These are phyloP conservation scores for Cydia pomonella DNA, from an alignment of 1,140 invertebrate genomes.

Conservation along the genomic window DNA sequence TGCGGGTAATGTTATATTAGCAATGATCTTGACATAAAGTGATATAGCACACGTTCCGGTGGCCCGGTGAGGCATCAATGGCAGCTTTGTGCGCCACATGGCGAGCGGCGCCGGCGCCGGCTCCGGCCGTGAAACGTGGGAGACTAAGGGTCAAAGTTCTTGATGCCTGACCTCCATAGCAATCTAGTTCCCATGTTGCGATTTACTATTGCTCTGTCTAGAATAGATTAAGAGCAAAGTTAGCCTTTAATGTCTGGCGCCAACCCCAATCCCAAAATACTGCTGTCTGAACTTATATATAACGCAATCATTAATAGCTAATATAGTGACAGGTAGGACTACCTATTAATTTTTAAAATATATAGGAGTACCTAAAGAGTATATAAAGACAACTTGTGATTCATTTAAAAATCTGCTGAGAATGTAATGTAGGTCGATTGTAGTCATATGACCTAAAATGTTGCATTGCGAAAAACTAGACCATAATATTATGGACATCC, in stretches of 20 bases:
- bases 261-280: too few species aligned
- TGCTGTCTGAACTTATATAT: too few species aligned
- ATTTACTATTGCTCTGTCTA: slow-evolving; percentile 12
- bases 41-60: slow-evolving; percentile 49
- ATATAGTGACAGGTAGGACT: too few species aligned
- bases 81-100: slow-evolving; percentile 58
- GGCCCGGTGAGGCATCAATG: slow-evolving; percentile 57
- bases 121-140: slow-evolving; percentile 62
- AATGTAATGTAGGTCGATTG: background rate
- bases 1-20: background rate
- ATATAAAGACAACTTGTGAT: background rate
- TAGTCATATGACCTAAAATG: slow-evolving; percentile 9
- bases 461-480: slow-evolving; percentile 15
- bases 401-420: background rate
- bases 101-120: slow-evolving; percentile 57
- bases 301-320: too few species aligned
- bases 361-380: background rate
- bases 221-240: background rate
- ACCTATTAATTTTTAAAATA: too few species aligned
- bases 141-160: slow-evolving; percentile 63
- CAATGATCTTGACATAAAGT: slow-evolving; percentile 42
- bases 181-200: slow-evolving; percentile 39
- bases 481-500: slow-evolving; percentile 28
- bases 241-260: background rate
- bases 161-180: slow-evolving; percentile 61